These are phyloP conservation scores for Cranoglanis bouderius DNA, from an alignment of 2,113 vertebrate species.

Conservation along the genomic window DNA sequence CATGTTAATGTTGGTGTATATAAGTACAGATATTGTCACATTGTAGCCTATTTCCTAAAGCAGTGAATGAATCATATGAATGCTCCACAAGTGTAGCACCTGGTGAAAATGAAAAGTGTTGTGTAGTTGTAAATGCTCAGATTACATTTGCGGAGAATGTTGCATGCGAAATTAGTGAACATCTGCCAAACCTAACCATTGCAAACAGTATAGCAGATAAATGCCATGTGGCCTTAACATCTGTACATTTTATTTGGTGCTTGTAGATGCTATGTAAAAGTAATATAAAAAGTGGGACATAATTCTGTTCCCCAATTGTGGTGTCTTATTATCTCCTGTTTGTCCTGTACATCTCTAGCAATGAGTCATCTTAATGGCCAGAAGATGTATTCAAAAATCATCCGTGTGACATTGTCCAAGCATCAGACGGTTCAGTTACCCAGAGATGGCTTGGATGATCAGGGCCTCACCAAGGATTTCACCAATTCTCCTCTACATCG, in stretches of 20 bases:
- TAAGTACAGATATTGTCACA: not conserved
- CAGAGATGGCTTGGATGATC: constrained; percentile 93
- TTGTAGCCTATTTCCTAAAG: not conserved
- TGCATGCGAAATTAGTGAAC: not conserved
- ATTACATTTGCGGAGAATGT: not conserved
- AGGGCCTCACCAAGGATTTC: constrained; percentile 96
- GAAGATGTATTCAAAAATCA: constrained; percentile 98
- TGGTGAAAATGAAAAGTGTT: not conserved
- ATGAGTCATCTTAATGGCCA: constrained; percentile 99
- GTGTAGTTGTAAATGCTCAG: not conserved
- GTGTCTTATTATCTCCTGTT: not conserved
- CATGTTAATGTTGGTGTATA: not conserved
- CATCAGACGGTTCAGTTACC: constrained; percentile 96
- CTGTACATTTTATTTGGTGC: not conserved
- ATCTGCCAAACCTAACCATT: not conserved
- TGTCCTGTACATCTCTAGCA: constrained; percentile 66
- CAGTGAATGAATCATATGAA: not conserved
- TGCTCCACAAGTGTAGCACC: not conserved
- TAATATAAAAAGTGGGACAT: not conserved
- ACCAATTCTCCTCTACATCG: constrained; percentile 91
- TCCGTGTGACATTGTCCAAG: constrained; percentile 93
- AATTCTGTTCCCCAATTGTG: not conserved
- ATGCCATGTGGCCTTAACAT: not conserved
- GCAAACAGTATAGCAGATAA: not conserved
- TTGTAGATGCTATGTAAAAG: not conserved